Percentiles rank a stretch among this genome's conserved stretches.
phyloP scores from a whole-genome alignment of 1,140 invertebrate genomes.

The Drosophila carrolli region DNA sequence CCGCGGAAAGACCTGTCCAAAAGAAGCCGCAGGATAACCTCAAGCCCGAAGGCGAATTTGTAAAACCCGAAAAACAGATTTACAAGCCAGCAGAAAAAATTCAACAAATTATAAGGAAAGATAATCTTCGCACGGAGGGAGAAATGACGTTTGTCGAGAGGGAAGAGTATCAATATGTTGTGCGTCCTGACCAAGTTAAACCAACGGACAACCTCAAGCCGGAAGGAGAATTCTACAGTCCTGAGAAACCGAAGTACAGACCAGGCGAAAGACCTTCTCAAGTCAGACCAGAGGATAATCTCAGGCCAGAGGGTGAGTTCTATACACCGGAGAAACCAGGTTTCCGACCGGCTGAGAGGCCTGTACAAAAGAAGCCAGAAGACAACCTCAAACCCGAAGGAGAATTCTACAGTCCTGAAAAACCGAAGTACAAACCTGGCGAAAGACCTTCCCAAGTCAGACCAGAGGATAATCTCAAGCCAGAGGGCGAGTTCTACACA shows the following conservation, averaged over 20 bases:
- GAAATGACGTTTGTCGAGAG: slow-evolving; percentile 85
- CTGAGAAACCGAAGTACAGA: slow-evolving; percentile 52
- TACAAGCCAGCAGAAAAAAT: slow-evolving; percentile 86
- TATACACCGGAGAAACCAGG: slow-evolving; percentile 83
- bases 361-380: slow-evolving; percentile 86
- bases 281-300: slow-evolving; percentile 85
- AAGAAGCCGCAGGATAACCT: slow-evolving; percentile 86
- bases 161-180: slow-evolving; percentile 84
- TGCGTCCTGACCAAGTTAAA: slow-evolving; percentile 86
- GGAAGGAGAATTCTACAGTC: slow-evolving; percentile 86
- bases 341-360: slow-evolving; percentile 84
- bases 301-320: slow-evolving; percentile 85
- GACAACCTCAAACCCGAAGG: slow-evolving; percentile 87
- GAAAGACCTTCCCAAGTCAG: slow-evolving; percentile 18
- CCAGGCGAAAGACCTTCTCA: slow-evolving; percentile 79
- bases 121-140: slow-evolving; percentile 86
- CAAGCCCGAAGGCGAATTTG: slow-evolving; percentile 85
- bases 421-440: slow-evolving; percentile 46
- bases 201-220: slow-evolving; percentile 87
- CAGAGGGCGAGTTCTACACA: slow-evolving; percentile 74
- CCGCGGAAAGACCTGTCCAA: slow-evolving; percentile 78
- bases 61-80: slow-evolving; percentile 79
- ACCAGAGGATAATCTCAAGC: slow-evolving; percentile 23
- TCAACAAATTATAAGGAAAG: slow-evolving; percentile 86
- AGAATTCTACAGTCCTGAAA: slow-evolving; percentile 86